Conservation (phyloP, 1,140 invertebrate genomes). For the Pollicipes pollicipes region DNA sequence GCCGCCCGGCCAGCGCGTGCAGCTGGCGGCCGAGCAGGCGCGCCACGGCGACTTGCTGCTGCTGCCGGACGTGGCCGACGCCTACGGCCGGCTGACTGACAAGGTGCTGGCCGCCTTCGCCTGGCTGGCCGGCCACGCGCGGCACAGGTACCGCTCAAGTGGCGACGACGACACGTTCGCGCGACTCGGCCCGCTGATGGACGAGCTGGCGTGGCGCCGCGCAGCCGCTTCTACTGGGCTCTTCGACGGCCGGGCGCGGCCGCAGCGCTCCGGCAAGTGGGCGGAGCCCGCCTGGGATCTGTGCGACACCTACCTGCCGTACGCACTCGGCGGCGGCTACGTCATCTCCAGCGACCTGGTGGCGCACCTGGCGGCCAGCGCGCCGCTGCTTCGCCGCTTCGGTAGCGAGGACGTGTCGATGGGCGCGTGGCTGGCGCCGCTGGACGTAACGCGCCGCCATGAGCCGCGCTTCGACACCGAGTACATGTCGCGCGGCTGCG, state of each 20-base stretch:
- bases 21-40: constrained; percentile 37
- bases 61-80: constrained; percentile 43
- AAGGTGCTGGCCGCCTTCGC: constrained; percentile 48
- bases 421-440: constrained; percentile 72
- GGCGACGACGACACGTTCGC: constrained; percentile 73
- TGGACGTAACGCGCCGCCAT: constrained; percentile 72
- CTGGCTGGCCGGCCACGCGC: constrained; percentile 28
- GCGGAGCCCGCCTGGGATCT: constrained; percentile 68
- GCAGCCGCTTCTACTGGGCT: constrained; percentile 65
- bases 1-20: constrained; percentile 29
- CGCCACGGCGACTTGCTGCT: constrained; percentile 46
- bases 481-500: constrained; percentile 72
- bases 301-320: constrained; percentile 85
- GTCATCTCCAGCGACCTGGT: constrained; percentile 65
- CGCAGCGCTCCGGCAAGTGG: constrained; percentile 67
- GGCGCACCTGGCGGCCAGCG: constrained; percentile 55
- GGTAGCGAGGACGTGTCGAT: constrained; percentile 86
- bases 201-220: constrained; percentile 33
- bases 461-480: constrained; percentile 87
- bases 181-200: constrained; percentile 38
- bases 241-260: constrained; percentile 66
- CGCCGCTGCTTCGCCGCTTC: constrained; percentile 42
- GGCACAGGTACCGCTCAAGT: constrained; percentile 64
- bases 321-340: constrained; percentile 90
- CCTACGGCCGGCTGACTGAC: constrained; percentile 46